These are phyloP conservation scores for Xenops minutus DNA, from an alignment of 2,797 vertebrate species.

Conservation along the genomic window DNA sequence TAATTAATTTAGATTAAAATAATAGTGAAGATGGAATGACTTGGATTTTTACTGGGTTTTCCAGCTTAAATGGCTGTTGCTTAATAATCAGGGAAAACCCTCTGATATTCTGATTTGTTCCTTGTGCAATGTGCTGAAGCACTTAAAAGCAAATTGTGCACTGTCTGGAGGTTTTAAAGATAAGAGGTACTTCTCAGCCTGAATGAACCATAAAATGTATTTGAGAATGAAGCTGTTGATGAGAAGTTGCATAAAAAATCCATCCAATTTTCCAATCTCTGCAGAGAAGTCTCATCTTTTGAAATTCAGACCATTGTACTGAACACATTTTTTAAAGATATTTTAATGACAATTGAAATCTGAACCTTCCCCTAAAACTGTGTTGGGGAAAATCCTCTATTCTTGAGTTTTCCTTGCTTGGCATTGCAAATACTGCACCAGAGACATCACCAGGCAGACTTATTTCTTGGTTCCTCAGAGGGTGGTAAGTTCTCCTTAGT, in stretches of 20 bases:
- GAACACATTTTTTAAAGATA: not conserved
- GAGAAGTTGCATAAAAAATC: not conserved
- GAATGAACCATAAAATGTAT: conserved; percentile 8
- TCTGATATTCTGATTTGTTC: not conserved
- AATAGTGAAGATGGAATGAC: not conserved
- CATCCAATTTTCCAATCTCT: not conserved
- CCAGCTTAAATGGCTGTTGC: not conserved
- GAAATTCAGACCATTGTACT: not conserved
- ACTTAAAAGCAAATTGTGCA: not conserved
- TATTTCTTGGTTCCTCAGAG: not conserved
- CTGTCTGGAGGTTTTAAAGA: not conserved
- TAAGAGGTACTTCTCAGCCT: not conserved
- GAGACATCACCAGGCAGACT: not conserved
- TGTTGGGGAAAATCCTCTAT: not conserved
- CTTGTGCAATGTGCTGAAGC: not conserved
- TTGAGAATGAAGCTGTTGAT: not conserved
- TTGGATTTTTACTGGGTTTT: not conserved
- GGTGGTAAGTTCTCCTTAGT: not conserved
- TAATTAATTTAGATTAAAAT: not conserved
- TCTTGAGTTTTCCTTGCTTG: not conserved
- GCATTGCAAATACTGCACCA: not conserved
- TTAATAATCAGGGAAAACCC: not conserved
- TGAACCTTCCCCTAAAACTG: not conserved
- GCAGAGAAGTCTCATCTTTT: not conserved
- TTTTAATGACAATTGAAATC: not conserved